Evolutionary conservation across 2,888 invertebrate species (phyloP), one percentile per base, ranked within the genome.

Genomic region (Pyrrhia umbra): DNA sequence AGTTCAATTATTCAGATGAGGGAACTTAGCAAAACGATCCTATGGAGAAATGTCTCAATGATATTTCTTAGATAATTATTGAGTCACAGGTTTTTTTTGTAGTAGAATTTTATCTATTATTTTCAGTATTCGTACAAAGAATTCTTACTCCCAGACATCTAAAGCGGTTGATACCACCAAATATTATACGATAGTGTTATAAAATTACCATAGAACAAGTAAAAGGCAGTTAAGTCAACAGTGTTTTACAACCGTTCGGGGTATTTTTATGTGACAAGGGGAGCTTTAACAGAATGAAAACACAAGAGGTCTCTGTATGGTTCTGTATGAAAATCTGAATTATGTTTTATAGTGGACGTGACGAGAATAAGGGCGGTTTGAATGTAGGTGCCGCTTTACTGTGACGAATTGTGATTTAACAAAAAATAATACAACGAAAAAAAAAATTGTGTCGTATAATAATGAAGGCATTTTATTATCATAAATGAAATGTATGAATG

Each of bases 301-400:
- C 89, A 90, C 86, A 87, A 87, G 86, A 76, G 68, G 63, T 69
- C 81, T 79, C 56, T 79, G 79, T 76, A 80, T 77, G 79, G 68
- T 25, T 89, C 89, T 87, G 88, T 89, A 93, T 92, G 91, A 92
- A 94, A 94, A 93, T 93, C 92, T 84, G 90, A 91, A 89, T 92
- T 93, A 93, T 93, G 92, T 93, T 93, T 94, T 92, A 94, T 92
- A 90, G 91, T 89, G 90, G 89, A 94, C 94, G 94, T 93, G 94
- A 85, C 82, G 82, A 68, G 94, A 93, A 94, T 94, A 89, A 87
- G 84, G 83, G 85, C 84, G 84, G 57, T 81, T 82, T 83, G 77
- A 73, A 72, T 63, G 69, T 56, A 75, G 15, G 79, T 87, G 81
- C 89, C 56, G 86, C 45, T 67, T 85, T n/a, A n/a, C n/a, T n/a